Evolutionary conservation across 2,797 vertebrate genomes (phyloP), one percentile per base, ranked within the genome.

Genomic region (Parambassis ranga): DNA sequence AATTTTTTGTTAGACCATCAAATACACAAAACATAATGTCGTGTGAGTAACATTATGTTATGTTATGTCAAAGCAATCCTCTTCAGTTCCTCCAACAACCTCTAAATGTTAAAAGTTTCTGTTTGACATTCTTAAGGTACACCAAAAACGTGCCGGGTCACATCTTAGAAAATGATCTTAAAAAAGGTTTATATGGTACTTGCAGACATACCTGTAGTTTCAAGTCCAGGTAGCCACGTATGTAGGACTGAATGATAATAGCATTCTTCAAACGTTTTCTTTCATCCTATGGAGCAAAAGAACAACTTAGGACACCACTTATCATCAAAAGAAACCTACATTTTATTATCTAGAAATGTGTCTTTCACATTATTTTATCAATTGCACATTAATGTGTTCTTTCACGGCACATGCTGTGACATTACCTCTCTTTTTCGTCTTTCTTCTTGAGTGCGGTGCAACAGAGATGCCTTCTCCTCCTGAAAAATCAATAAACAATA

Each of bases 401-500:
- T n/a, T n/a, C 11, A 36, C 28, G 24, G 50, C 37, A 36, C 3
- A 14, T 7, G 1, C 10, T 13, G 3, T 22, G 9, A 44, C 9
- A 22, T 22, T 60, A 98, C 98, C 95, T 99, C 98, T 92, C 98
- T 92, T 89, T 97, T 99, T 59, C 95, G 88, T 89, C 98, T 92
- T 85, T 99, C 97, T 87, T 99, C 98, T 91, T 98, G 97, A 82
- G 97, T 97, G 33, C 98, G 95, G 87, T 99, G 96, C 69, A 99
- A 83, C 72, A 99, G 92, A 74, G 97, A 98, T 39, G 97, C 95
- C 85, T 99, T 99, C 87, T 98, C 96, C 82, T 99, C 98, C 98
- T 99, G 13, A 56, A 67, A 84, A 38, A 84, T 58, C 4, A 72
- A 4, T 19, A 23, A 66, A 42, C 3, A 58, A 24, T 38, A n/a